Conservation (phyloP, 2,113 vertebrate genomes). For the Ascaphus truei region DNA sequence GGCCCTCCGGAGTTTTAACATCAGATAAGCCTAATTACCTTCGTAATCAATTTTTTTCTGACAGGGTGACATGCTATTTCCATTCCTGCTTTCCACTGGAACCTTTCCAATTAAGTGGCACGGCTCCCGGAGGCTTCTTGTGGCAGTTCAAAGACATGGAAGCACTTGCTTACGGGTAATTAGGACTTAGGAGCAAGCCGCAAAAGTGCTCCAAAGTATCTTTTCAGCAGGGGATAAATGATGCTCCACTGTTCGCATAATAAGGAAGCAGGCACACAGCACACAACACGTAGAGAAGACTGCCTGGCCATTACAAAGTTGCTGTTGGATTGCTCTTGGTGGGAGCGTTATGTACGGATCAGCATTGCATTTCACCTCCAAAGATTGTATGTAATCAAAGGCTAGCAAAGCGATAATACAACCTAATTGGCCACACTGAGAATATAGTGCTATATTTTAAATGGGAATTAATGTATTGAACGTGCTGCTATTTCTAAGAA, state of each 20-base stretch:
- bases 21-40: neutral
- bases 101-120: neutral
- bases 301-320: neutral
- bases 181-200: neutral
- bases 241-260: neutral
- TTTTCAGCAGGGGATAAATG: neutral
- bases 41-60: neutral
- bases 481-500: too few relatives aligned
- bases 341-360: neutral
- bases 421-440: neutral
- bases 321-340: neutral
- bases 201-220: neutral
- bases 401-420: neutral
- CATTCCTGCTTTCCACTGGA: neutral
- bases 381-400: neutral
- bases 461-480: too few relatives aligned
- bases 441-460: too few relatives aligned
- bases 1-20: neutral
- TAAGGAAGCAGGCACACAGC: neutral
- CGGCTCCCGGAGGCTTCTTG: neutral
- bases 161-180: neutral
- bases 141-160: neutral
- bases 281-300: neutral
- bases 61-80: neutral
- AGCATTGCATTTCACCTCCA: constrained; percentile 3